These are phyloP conservation scores for Sitta carolinensis DNA, from an alignment of 2,797 vertebrate genomes.

Conservation along the genomic window DNA sequence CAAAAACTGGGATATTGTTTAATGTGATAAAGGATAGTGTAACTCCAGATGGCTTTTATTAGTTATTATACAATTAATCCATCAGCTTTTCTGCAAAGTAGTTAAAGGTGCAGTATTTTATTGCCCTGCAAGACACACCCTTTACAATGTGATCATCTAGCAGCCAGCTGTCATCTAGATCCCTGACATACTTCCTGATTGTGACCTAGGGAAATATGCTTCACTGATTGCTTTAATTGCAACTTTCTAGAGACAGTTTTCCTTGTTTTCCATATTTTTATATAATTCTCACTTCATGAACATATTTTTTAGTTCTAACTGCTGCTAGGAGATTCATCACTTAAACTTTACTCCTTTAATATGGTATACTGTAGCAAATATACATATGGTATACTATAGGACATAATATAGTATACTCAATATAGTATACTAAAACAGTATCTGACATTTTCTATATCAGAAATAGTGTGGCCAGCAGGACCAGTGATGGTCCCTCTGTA, in stretches of 20 bases:
- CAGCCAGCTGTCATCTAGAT: background rate
- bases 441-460: background rate
- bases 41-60: background rate
- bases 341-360: background rate
- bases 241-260: background rate
- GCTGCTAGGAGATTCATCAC: background rate
- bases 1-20: background rate
- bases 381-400: background rate
- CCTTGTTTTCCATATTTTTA: background rate
- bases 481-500: background rate
- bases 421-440: background rate
- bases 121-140: background rate
- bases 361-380: background rate
- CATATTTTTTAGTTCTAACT: background rate
- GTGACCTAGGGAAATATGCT: background rate
- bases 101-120: background rate
- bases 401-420: background rate
- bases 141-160: background rate
- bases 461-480: background rate
- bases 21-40: background rate
- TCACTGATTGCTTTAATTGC: background rate
- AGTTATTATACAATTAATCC: background rate
- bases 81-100: background rate
- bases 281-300: background rate
- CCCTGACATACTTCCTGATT: background rate